Base-by-base conservation (phyloP, 1,140 invertebrate genomes). In the Nasonia longicornis region DNA sequence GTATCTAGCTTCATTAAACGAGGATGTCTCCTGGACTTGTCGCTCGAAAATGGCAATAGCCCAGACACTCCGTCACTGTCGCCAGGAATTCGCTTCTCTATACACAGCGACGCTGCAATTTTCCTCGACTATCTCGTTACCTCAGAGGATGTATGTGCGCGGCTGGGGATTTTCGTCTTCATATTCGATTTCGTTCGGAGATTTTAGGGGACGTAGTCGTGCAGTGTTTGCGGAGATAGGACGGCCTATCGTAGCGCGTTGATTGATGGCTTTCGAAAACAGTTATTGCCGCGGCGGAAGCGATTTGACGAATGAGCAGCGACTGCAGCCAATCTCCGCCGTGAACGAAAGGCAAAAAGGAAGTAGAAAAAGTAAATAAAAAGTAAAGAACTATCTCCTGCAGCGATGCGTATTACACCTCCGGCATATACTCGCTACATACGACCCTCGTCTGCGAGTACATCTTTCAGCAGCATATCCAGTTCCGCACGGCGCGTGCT, bases 31-130 rank as follows among this genome's bases (percentile, higher is more conserved):
- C 6, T 58, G 52, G 14, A n/a, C 26, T 67, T 31, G 64, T 67
- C 64, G 14, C 22, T 4, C 64, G 64, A 67, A 67, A 67, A 67
- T 67, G 64, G 64, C 64, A 67, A 67, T 67, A 67, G 64, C 26
- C 26, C 26, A 26, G 64, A 26, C 20, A 67, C 64, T 67, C 29
- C 26, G 64, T 67, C 64, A 67, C 26, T 67, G 64, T 67, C 64
- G 26, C 26, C 64, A 11, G 22, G 64, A 29, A 67, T 67, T 67
- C 29, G 11, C 26, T n/a, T 67, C 64, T 26, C 64, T 31, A 12
- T 52, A 58, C 10, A 14, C 64, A 26, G 26, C 64, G 64, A 29
- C 6, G 22, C 26, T 29, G 64, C 64, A 67, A 67, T 67, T 67
- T 67, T 67, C 10, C 26, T 29, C 64, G 64, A 14, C 52, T 58